phyloP scores from a whole-genome alignment of 2,797 vertebrate genomes.

The Masticophis lateralis region DNA sequence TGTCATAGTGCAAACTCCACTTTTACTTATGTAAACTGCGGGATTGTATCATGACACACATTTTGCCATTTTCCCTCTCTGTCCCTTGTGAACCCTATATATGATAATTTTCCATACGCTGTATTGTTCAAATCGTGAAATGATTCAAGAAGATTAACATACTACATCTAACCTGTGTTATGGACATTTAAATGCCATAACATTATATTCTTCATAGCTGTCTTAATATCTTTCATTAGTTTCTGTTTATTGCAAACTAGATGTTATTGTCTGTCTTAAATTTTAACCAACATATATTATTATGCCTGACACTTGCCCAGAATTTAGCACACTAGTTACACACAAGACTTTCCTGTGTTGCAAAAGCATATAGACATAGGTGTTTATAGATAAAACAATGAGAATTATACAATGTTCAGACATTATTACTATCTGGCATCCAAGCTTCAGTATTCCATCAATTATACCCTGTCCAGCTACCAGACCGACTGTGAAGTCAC shows the following conservation, averaged over 20 bases:
- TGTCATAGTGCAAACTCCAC: background rate
- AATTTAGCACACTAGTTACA: constrained; percentile 23
- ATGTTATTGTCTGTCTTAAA: constrained; percentile 25
- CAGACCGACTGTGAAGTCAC: constrained; percentile 19
- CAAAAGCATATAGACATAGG: background rate
- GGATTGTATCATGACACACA: background rate
- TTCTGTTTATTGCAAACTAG: constrained; percentile 5
- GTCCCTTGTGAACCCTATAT: background rate
- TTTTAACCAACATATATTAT: constrained; percentile 16
- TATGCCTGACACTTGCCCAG: background rate
- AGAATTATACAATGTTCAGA: constrained; percentile 17
- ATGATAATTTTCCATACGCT: background rate
- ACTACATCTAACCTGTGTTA: background rate
- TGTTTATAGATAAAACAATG: constrained; percentile 34
- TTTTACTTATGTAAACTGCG: background rate
- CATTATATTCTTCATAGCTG: background rate
- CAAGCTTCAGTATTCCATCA: constrained; percentile 15
- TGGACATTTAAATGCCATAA: background rate
- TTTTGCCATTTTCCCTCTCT: background rate
- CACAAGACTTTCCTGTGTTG: constrained; percentile 2
- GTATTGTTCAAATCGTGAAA: background rate
- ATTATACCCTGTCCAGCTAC: background rate
- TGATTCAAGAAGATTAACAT: background rate
- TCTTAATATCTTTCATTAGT: background rate
- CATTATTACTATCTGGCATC: constrained; percentile 9